Conservation (phyloP, 92 coral and sea anemone genomes). For the Plumapathes pennacea region DNA sequence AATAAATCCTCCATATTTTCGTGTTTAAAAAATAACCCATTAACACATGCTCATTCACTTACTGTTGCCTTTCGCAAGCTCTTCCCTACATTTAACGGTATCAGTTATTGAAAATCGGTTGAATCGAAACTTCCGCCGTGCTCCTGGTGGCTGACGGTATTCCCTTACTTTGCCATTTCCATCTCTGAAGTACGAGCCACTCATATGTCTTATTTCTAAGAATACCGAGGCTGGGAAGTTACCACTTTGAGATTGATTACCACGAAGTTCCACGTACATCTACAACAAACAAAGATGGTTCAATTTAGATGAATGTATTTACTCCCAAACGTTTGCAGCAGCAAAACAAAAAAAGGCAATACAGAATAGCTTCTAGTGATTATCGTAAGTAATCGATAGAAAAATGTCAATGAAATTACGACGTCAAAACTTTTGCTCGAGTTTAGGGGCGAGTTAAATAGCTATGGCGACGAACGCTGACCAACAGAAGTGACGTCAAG, state of each 20-base stretch:
- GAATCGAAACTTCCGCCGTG: conserved; percentile 15
- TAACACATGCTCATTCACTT: not conserved
- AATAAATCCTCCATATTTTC: no score
- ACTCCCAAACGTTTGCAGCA: no score
- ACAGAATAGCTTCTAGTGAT: no score
- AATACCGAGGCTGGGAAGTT: not conserved
- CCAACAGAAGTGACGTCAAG: no score
- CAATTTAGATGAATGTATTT: no score
- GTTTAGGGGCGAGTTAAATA: no score
- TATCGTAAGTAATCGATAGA: no score
- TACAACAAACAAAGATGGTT: not conserved
- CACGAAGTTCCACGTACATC: conserved; percentile 13
- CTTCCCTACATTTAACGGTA: not conserved
- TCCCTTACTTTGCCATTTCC: not conserved
- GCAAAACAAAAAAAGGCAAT: no score
- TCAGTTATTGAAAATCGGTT: conserved; percentile 11
- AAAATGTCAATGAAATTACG: no score
- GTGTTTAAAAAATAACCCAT: no score
- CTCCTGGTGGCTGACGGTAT: conserved; percentile 14
- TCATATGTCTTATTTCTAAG: conserved; percentile 4
- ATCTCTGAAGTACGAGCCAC: conserved; percentile 10
- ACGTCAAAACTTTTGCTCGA: no score
- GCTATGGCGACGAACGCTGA: no score
- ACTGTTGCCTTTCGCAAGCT: not conserved
- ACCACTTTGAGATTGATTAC: not conserved